Base-by-base conservation (phyloP, 1,140 invertebrate species). In the Bombus confusus region DNA sequence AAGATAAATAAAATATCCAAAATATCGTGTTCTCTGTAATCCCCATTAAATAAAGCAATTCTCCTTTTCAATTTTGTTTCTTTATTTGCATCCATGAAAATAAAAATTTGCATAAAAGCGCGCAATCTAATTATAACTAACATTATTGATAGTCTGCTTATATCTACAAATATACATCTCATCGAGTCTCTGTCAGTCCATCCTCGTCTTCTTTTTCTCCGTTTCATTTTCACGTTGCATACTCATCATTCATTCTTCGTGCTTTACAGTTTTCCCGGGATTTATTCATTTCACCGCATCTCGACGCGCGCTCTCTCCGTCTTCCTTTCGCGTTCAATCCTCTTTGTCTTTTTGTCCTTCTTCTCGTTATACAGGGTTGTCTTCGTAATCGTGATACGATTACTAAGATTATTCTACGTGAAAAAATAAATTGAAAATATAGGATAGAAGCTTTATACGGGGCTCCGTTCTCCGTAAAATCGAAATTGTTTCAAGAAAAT, bases 271-370 rank as follows among this genome's bases (percentile, higher is more conserved):
- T 79, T 79, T 64, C 25, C 37, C 8, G 15, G 62, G 25, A 79
- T 73, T 75, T 73, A 72, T 86, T 62, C 75, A 62, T 64, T 15
- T 22, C 37, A 39, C 62, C 62, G 13, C 37, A 15, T 13, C 28
- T 6, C 39, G 12, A 12, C 0, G 2, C 39, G 25, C 37, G 15
- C 28, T 15, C 57, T 66, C 41, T 47, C 39, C 18, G 47, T 57
- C 37, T 18, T n/a, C 28, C 5, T 73, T 62, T 68, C 74, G 47
- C 66, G 59, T 82, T 81, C 57, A 1, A 25, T 47, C 66, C 73
- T 68, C 64, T 47, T 39, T 37, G 37, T 80, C 64, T 69, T 80
- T 68, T 69, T 80, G 25, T 57, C 6, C 22, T 15, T 34, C 28
- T 73, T 52, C 31, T 57, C 47, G 57, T 77, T 39, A 59, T 62